phyloP scores from a whole-genome alignment of 2,113 vertebrate species.

The Thomomys bottae region DNA sequence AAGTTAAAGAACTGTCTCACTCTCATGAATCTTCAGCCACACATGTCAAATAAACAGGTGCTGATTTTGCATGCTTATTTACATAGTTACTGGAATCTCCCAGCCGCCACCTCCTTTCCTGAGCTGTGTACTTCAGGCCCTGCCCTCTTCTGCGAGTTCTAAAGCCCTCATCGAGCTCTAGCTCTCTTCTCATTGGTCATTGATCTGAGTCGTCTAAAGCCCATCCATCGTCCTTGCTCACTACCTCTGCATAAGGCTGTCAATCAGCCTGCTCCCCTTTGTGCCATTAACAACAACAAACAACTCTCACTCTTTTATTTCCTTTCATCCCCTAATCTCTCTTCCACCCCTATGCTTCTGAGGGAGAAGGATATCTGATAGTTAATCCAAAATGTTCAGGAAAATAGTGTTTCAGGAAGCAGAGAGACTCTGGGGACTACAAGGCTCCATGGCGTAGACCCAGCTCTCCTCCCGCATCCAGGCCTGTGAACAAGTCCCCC shows the following conservation, averaged over 20 bases:
- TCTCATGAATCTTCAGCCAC: neutral
- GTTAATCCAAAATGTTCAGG: neutral
- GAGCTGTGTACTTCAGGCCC: neutral
- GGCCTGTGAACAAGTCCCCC: constrained; percentile 8
- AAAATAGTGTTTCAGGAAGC: neutral
- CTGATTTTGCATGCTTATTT: constrained; percentile 55
- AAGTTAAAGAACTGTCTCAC: neutral
- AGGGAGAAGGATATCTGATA: neutral
- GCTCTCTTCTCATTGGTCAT: neutral
- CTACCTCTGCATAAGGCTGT: neutral
- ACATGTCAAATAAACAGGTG: constrained; percentile 68
- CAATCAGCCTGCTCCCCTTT: neutral
- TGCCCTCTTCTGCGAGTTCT: neutral
- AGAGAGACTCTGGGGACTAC: neutral
- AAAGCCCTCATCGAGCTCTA: neutral
- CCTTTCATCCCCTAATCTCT: neutral
- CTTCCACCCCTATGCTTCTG: neutral
- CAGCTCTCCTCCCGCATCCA: neutral
- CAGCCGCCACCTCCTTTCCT: neutral
- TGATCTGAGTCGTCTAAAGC: neutral
- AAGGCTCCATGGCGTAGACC: neutral
- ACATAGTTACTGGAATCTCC: neutral
- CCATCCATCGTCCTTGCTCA: neutral
- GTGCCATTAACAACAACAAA: neutral
- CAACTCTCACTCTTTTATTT: neutral